Evolutionary conservation across 2,113 vertebrate species (phyloP).

Genomic region (Hydropotes inermis): DNA sequence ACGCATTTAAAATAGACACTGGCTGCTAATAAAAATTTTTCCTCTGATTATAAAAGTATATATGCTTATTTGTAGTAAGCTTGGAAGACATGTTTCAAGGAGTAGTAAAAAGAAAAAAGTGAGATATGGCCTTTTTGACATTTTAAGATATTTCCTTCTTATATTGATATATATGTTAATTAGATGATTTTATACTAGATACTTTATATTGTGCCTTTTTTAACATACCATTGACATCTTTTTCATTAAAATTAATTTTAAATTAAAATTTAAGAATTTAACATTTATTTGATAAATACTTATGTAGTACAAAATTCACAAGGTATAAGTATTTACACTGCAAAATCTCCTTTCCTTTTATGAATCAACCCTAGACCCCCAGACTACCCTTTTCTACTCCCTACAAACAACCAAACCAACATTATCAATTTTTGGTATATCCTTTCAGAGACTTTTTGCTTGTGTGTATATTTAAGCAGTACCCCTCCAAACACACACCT

Average conservation of each 20-base stretch:
- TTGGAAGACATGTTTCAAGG: background rate
- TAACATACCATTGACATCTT: background rate
- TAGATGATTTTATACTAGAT: background rate
- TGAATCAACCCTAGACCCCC: background rate
- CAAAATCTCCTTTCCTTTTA: background rate
- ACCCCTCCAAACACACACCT: background rate
- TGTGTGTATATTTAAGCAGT: background rate
- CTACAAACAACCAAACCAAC: background rate
- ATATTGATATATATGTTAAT: background rate
- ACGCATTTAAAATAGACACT: background rate
- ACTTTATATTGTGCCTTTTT: background rate
- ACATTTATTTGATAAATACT: slow-evolving; percentile 20
- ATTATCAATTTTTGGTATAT: background rate
- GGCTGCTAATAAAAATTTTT: background rate
- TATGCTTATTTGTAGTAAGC: background rate
- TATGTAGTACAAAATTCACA: background rate
- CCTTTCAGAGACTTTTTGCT: background rate
- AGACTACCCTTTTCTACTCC: background rate
- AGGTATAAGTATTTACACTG: background rate
- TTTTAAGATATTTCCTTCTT: background rate
- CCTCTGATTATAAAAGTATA: background rate
- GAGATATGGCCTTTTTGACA: background rate
- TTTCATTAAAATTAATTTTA: background rate
- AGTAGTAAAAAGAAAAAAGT: background rate
- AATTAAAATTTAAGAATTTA: background rate